Conservation (phyloP, 2,113 vertebrate species). For the Ailuropoda melanoleuca region DNA sequence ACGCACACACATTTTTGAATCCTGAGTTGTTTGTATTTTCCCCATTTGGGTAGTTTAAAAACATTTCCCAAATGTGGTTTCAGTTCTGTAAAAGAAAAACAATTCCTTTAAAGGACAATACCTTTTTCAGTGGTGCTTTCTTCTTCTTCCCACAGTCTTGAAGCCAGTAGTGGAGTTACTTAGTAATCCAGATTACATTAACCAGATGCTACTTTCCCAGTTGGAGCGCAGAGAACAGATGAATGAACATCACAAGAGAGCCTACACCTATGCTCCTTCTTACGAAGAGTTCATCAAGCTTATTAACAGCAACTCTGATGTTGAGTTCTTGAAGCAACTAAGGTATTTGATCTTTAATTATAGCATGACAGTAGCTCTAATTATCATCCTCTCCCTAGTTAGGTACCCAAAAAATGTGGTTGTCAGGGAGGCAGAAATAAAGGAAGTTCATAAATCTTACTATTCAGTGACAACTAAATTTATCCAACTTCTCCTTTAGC, state of each 20-base stretch:
- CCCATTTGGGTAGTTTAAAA: slow-evolving; percentile 42
- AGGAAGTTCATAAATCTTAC: background rate
- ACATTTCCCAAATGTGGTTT: slow-evolving; percentile 7
- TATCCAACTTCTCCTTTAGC: slow-evolving; percentile 34
- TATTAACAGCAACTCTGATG: slow-evolving; percentile 94
- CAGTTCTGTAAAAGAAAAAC: background rate
- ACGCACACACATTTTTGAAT: background rate
- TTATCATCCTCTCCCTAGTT: background rate
- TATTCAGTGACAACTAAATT: background rate
- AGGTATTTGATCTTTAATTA: slow-evolving; percentile 86
- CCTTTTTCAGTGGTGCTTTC: slow-evolving; percentile 39
- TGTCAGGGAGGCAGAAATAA: slow-evolving; percentile 31
- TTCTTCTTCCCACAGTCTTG: slow-evolving; percentile 87
- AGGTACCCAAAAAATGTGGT: background rate
- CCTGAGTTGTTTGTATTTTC: background rate
- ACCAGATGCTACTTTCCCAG: slow-evolving; percentile 95
- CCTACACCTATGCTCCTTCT: slow-evolving; percentile 97
- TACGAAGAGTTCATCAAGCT: slow-evolving; percentile 99
- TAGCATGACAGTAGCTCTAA: background rate
- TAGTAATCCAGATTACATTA: slow-evolving; percentile 97
- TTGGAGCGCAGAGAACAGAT: slow-evolving; percentile 96
- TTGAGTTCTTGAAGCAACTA: slow-evolving; percentile 98
- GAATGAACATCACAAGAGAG: slow-evolving; percentile 96
- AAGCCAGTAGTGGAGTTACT: slow-evolving; percentile 96
- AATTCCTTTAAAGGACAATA: background rate